Percentiles rank a stretch among this genome's conserved stretches.
phyloP scores from a whole-genome alignment of 2,888 invertebrate genomes.

The Horisme vitalbata region DNA sequence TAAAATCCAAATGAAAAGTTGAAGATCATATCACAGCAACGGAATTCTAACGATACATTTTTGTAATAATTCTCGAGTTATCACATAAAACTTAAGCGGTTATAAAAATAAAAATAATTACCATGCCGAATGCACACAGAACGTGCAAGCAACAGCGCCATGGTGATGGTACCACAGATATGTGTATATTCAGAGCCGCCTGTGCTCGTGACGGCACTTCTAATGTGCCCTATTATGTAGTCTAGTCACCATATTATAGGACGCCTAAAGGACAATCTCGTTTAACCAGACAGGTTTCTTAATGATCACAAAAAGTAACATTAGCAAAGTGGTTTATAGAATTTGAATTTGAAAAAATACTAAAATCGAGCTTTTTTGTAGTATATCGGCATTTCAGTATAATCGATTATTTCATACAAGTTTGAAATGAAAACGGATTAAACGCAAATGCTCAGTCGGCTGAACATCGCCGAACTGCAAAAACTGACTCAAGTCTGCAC shows the following conservation, averaged over 20 bases:
- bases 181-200: constrained; percentile 45
- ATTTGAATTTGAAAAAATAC: constrained; percentile 1
- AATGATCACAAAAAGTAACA: constrained; percentile 1
- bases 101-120: constrained; percentile 24
- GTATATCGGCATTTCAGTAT: no score
- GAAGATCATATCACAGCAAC: background rate
- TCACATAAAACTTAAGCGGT: constrained; percentile 14
- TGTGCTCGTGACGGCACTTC: constrained; percentile 60
- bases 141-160: constrained; percentile 40
- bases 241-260: constrained; percentile 27
- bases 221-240: constrained; percentile 50
- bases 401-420: no score
- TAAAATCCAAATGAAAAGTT: no score
- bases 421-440: constrained; percentile 11
- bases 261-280: constrained; percentile 7
- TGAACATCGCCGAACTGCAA: constrained; percentile 4
- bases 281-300: constrained; percentile 2
- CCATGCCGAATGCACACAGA: constrained; percentile 16
- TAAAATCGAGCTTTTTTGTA: no score
- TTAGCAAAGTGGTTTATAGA: background rate
- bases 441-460: constrained; percentile 5
- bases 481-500: constrained; percentile 25
- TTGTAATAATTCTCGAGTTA: constrained; percentile 1
- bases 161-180: constrained; percentile 48
- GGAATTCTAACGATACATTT: background rate